Conservation (phyloP, 1,140 invertebrate genomes). For the Patella vulgata region DNA sequence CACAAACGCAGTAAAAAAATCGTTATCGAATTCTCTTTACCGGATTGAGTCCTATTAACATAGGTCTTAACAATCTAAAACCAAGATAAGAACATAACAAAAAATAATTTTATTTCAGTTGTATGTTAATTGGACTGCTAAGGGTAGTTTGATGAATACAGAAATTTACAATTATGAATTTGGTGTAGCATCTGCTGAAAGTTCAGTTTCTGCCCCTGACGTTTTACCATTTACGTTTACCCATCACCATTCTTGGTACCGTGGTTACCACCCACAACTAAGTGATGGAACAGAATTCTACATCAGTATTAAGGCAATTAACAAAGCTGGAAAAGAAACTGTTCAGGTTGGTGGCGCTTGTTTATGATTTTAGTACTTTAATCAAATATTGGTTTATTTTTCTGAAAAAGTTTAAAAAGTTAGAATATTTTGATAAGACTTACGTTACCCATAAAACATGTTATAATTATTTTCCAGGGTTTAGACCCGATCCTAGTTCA, state of each 20-base stretch:
- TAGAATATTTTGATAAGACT: too few species aligned
- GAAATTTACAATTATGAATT: conserved; percentile 36
- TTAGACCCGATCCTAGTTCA: too few species aligned
- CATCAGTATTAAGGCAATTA: conserved; percentile 32
- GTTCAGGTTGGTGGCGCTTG: conserved; percentile 24
- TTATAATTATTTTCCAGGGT: too few species aligned
- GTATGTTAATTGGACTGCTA: conserved; percentile 28
- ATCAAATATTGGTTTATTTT: too few species aligned
- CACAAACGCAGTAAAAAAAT: too few species aligned
- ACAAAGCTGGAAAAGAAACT: conserved; percentile 22
- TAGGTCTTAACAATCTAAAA: too few species aligned
- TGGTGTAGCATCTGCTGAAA: conserved; percentile 20
- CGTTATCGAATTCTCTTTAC: too few species aligned
- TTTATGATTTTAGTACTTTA: too few species aligned
- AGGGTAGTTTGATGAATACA: conserved; percentile 12
- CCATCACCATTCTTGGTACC: conserved; percentile 22
- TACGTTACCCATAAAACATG: too few species aligned
- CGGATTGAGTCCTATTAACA: too few species aligned
- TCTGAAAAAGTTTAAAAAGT: too few species aligned
- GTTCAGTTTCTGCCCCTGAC: conserved; percentile 16
- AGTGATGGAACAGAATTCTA: conserved; percentile 33
- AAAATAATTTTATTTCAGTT: conserved; percentile 31
- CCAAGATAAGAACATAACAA: too few species aligned
- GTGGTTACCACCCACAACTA: conserved; percentile 27
- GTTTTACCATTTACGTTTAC: conserved; percentile 27